Percentiles rank a stretch among this genome's conserved stretches.
These are phyloP conservation scores for Platycheirus rosarum DNA, from an alignment of 2,888 invertebrate genomes.

Conservation along the genomic window DNA sequence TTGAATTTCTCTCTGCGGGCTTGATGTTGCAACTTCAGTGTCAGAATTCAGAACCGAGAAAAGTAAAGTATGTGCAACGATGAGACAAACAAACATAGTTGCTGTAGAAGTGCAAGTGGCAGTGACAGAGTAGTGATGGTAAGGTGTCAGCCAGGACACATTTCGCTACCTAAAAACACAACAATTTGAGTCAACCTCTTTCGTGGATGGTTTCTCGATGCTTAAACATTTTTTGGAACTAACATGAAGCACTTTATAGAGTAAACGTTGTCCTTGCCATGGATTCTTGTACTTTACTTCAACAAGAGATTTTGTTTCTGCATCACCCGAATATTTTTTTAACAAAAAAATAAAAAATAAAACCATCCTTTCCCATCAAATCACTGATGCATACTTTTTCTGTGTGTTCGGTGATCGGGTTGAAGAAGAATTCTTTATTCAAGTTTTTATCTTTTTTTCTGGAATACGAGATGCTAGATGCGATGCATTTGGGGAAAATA, in stretches of 20 bases:
- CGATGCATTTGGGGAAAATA: slow-evolving; percentile 11
- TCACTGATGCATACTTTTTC: slow-evolving; percentile 32
- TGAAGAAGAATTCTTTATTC: slow-evolving; percentile 4
- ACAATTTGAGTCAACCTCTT: slow-evolving; percentile 48
- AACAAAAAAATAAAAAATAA: too few species aligned
- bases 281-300: slow-evolving; percentile 14
- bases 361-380: slow-evolving; percentile 13
- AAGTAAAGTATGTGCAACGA: slow-evolving; percentile 4
- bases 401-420: slow-evolving; percentile 1
- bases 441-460: slow-evolving; percentile 1
- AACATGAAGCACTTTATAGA: slow-evolving; percentile 51
- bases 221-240: slow-evolving; percentile 50
- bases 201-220: slow-evolving; percentile 45
- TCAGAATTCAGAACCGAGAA: slow-evolving; percentile 18
- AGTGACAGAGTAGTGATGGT: slow-evolving; percentile 11
- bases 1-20: slow-evolving; percentile 32
- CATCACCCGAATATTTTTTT: background rate
- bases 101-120: background rate
- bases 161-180: slow-evolving; percentile 26
- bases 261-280: slow-evolving; percentile 44
- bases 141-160: slow-evolving; percentile 21
- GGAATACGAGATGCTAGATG: background rate
- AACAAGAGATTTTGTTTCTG: background rate
- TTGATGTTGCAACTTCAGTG: slow-evolving; percentile 59
- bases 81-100: slow-evolving; percentile 8